Evolutionary conservation across 2,797 vertebrate species (phyloP).

Genomic region (Protosalanx chinensis): DNA sequence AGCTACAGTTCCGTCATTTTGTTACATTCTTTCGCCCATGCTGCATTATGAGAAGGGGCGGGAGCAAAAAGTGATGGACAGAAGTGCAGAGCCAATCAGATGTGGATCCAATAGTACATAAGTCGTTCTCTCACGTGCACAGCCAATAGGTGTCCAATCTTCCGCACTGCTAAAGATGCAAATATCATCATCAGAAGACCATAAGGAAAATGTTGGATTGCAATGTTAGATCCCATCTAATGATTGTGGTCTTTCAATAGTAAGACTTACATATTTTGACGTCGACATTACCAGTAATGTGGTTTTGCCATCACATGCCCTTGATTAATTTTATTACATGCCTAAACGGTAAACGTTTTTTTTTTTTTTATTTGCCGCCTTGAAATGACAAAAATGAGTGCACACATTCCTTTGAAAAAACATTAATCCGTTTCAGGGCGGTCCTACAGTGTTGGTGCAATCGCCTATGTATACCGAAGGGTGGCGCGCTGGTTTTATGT

Average conservation of each 20-base stretch:
- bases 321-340: not conserved
- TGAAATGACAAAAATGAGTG: too few relatives aligned
- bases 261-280: not conserved
- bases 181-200: constrained; percentile 51
- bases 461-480: not conserved
- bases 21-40: constrained; percentile 73
- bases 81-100: constrained; percentile 50
- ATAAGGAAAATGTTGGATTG: constrained; percentile 57
- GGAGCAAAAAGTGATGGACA: constrained; percentile 54
- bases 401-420: too few relatives aligned
- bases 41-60: constrained; percentile 78
- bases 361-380: too few relatives aligned
- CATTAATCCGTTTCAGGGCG: not conserved
- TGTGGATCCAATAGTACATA: constrained; percentile 9
- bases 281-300: not conserved
- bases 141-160: constrained; percentile 44
- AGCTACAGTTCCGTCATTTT: constrained; percentile 62
- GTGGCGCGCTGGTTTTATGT: not conserved
- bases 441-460: not conserved
- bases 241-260: constrained; percentile 27
- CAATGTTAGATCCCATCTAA: constrained; percentile 22
- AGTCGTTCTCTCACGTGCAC: constrained; percentile 17
- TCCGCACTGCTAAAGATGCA: constrained; percentile 24
- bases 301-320: too few relatives aligned
- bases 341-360: not conserved